phyloP scores from a whole-genome alignment of 2,888 invertebrate genomes.

The Pimpla rufipes region DNA sequence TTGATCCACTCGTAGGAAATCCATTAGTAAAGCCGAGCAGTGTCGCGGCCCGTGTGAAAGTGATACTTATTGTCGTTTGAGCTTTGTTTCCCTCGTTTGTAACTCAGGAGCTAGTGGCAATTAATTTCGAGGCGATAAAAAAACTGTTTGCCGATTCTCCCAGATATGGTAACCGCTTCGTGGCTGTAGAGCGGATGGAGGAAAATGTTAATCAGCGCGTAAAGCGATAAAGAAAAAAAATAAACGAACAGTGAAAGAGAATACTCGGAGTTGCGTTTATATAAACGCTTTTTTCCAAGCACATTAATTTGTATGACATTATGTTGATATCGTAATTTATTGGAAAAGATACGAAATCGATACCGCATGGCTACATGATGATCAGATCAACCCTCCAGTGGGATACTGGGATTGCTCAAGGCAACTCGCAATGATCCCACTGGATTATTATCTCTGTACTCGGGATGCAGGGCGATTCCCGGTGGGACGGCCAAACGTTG shows the following conservation, averaged over 20 bases:
- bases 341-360: constrained; percentile 14
- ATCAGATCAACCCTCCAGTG: not conserved
- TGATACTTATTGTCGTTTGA: constrained; percentile 33
- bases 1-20: constrained; percentile 33
- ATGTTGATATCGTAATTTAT: constrained; percentile 32
- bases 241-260: not conserved
- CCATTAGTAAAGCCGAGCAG: constrained; percentile 31
- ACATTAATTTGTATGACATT: constrained; percentile 7
- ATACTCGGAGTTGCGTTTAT: not conserved
- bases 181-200: not conserved
- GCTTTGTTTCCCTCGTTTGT: constrained; percentile 15
- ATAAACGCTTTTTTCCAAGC: constrained; percentile 1
- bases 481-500: constrained; percentile 1
- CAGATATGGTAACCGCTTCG: not conserved
- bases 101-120: not conserved
- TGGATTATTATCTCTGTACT: constrained; percentile 46
- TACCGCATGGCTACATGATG: not conserved
- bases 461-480: not conserved
- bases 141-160: constrained; percentile 6
- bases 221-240: not conserved
- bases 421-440: not conserved
- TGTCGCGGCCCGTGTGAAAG: constrained; percentile 31
- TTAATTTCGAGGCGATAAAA: constrained; percentile 1
- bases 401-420: not conserved
- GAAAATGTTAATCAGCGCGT: not conserved